Evolutionary conservation across 35 echinoderm and acorn worm genomes (phyloP).

Genomic region (Ptychodera flava): DNA sequence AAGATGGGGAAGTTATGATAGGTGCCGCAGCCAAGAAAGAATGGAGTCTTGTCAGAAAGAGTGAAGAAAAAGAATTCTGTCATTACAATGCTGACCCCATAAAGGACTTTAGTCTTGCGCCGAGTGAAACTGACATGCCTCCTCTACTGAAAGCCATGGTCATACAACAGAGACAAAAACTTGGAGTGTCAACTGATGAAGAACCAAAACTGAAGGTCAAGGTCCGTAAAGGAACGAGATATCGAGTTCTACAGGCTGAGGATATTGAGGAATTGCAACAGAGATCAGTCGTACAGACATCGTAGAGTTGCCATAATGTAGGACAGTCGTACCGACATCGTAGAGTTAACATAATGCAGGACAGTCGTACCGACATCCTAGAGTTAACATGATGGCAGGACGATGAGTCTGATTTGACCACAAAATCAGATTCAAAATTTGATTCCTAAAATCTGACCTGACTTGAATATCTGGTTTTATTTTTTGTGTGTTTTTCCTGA

Average conservation of each 20-base stretch:
- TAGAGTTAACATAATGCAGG: too few species aligned
- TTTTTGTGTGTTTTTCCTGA: too few species aligned
- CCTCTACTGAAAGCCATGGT: background rate
- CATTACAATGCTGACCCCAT: background rate
- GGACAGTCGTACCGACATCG: too few species aligned
- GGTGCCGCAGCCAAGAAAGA: background rate
- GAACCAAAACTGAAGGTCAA: background rate
- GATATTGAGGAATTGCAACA: background rate
- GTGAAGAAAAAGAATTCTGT: background rate
- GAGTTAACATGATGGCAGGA: too few species aligned
- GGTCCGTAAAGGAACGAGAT: background rate
- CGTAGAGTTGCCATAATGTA: too few species aligned
- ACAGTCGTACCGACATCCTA: too few species aligned
- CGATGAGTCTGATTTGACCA: too few species aligned
- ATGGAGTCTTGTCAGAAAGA: background rate
- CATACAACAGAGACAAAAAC: background rate
- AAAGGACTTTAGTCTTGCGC: background rate
- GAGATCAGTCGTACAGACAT: too few species aligned
- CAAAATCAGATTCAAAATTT: too few species aligned
- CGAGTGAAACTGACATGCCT: background rate
- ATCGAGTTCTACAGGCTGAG: background rate
- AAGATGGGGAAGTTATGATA: background rate
- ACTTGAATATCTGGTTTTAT: too few species aligned
- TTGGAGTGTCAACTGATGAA: background rate
- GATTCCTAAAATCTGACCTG: too few species aligned